Evolutionary conservation across 2,888 invertebrate genomes (phyloP).

Genomic region (Thera obeliscata): DNA sequence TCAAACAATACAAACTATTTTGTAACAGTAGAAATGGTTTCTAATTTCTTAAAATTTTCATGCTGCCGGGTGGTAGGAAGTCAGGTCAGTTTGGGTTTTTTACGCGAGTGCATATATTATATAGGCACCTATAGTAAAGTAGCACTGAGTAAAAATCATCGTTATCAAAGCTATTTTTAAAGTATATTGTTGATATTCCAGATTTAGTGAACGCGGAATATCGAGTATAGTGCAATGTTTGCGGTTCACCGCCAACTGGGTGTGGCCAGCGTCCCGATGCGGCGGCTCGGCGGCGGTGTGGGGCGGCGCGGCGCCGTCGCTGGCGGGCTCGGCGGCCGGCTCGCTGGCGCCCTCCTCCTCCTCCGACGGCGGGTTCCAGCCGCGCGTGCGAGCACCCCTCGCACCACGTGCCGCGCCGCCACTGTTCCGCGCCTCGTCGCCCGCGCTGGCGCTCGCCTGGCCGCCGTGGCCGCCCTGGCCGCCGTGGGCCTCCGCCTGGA

Average conservation of each 20-base stretch:
- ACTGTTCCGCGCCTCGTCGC: constrained; percentile 76
- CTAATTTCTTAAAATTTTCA: constrained; percentile 18
- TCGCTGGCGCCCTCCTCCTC: constrained; percentile 84
- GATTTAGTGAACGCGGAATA: constrained; percentile 97
- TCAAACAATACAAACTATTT: constrained; percentile 8
- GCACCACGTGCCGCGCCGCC: constrained; percentile 87
- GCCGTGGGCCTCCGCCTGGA: constrained; percentile 86
- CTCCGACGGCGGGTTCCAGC: constrained; percentile 94
- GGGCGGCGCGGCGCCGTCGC: constrained; percentile 58
- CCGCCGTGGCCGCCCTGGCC: constrained; percentile 74
- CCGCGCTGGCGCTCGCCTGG: constrained; percentile 73
- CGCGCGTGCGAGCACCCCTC: constrained; percentile 77
- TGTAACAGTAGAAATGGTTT: not conserved
- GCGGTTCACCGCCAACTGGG: constrained; percentile 87
- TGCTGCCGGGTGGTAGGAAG: constrained; percentile 66
- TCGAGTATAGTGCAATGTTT: constrained; percentile 92
- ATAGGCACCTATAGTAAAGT: not conserved
- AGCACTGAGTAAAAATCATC: not conserved
- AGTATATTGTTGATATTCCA: constrained; percentile 58
- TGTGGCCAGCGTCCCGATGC: constrained; percentile 90
- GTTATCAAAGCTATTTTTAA: not conserved
- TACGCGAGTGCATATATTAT: not conserved
- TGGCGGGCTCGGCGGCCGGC: constrained; percentile 62
- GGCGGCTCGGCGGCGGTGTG: constrained; percentile 62
- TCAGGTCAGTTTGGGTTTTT: constrained; percentile 64